These are phyloP conservation scores for Tachycineta bicolor DNA, from an alignment of 2,113 vertebrate species.

Conservation along the genomic window DNA sequence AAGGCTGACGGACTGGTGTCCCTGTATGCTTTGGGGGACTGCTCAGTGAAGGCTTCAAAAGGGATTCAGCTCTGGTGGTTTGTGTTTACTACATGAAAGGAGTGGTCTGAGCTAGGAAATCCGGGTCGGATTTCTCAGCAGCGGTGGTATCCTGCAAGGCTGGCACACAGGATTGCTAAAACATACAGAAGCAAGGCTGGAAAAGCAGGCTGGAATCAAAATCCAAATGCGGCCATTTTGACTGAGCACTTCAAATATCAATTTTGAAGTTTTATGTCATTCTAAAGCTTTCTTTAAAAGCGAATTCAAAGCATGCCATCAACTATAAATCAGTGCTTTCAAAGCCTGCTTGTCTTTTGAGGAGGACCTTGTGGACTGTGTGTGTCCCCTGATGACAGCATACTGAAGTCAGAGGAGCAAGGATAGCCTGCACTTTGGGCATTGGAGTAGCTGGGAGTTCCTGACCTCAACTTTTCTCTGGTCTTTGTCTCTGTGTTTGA, in stretches of 20 bases:
- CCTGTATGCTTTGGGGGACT: neutral
- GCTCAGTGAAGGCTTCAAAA: neutral
- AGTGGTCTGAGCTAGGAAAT: neutral
- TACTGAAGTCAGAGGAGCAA: neutral
- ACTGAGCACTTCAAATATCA: neutral
- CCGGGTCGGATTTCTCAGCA: neutral
- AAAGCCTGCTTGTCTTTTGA: neutral
- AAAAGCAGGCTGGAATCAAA: neutral
- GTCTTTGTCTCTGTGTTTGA: neutral
- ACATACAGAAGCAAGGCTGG: neutral
- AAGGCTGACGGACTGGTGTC: neutral
- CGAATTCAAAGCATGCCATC: accelerated
- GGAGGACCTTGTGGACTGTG: neutral
- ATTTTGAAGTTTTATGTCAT: neutral
- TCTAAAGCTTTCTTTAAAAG: neutral
- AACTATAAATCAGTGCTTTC: neutral
- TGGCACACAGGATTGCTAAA: neutral
- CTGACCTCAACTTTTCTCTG: neutral
- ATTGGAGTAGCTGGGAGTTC: neutral
- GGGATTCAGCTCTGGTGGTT: neutral
- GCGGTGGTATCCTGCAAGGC: accelerated
- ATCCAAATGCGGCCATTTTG: neutral
- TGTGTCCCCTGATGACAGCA: neutral
- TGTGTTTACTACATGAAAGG: neutral
- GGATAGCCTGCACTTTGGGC: neutral